phyloP scores from a whole-genome alignment of 1,140 invertebrate species.

The Cylas formicarius region DNA sequence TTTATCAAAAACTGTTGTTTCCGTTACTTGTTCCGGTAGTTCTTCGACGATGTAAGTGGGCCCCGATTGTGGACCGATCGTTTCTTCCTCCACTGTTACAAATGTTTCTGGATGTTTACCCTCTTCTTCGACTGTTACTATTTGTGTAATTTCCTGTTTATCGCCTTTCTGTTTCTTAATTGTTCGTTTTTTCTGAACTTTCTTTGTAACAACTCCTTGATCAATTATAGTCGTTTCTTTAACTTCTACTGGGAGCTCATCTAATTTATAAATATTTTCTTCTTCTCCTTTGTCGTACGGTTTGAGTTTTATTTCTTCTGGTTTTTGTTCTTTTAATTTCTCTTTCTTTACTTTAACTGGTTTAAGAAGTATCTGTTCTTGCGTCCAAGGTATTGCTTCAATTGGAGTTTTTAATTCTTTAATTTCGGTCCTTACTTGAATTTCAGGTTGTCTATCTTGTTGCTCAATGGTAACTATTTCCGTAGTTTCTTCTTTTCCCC shows the following conservation, averaged over 20 bases:
- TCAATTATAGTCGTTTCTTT: slow-evolving; percentile 31
- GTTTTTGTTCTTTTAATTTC: slow-evolving; percentile 40
- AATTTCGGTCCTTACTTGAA: slow-evolving; percentile 13
- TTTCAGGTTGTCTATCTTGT: slow-evolving; percentile 28
- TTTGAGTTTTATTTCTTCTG: slow-evolving; percentile 38
- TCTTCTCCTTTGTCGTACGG: slow-evolving; percentile 21
- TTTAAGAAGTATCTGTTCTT: slow-evolving; percentile 34
- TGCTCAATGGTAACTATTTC: slow-evolving; percentile 32
- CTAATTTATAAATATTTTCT: slow-evolving; percentile 29
- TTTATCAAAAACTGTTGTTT: slow-evolving; percentile 32
- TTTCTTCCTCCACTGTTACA: slow-evolving; percentile 36
- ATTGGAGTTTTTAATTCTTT: slow-evolving; percentile 36
- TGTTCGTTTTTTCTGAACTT: slow-evolving; percentile 33
- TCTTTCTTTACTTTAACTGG: slow-evolving; percentile 34
- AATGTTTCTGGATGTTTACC: slow-evolving; percentile 28
- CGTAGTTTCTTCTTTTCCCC: slow-evolving; percentile 24
- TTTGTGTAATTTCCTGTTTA: slow-evolving; percentile 36
- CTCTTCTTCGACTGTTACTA: slow-evolving; percentile 31
- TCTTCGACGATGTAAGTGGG: slow-evolving; percentile 34
- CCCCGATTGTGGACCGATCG: slow-evolving; percentile 30
- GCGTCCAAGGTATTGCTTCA: slow-evolving; percentile 30
- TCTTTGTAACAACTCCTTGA: slow-evolving; percentile 34
- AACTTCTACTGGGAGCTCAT: slow-evolving; percentile 30
- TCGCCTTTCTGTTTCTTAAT: slow-evolving; percentile 37
- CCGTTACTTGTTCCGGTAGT: slow-evolving; percentile 37